Percentiles rank a stretch among this genome's conserved stretches.
These are phyloP conservation scores for Scotopteryx bipunctaria DNA, from an alignment of 2,888 invertebrate genomes.

Conservation along the genomic window DNA sequence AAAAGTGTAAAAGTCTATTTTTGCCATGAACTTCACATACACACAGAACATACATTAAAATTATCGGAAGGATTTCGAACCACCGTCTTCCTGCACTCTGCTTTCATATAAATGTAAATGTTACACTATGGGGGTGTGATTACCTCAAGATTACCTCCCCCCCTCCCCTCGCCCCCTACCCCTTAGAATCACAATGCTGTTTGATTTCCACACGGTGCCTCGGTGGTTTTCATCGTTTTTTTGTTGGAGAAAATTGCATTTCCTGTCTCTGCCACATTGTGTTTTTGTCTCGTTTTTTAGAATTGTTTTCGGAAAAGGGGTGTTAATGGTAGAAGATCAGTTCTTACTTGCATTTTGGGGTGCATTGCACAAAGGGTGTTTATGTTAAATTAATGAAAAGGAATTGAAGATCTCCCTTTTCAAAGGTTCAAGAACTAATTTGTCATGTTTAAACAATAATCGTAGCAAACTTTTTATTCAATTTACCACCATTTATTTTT, in stretches of 20 bases:
- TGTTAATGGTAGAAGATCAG: constrained; percentile 20
- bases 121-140: constrained; percentile 52
- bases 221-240: constrained; percentile 35
- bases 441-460: too few species aligned
- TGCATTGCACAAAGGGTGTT: constrained; percentile 1
- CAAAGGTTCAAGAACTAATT: too few species aligned
- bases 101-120: constrained; percentile 73
- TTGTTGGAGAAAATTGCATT: constrained; percentile 31
- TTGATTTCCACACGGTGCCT: constrained; percentile 42
- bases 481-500: too few species aligned
- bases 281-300: constrained; percentile 21
- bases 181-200: constrained; percentile 41
- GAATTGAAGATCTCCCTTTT: too few species aligned
- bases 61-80: constrained; percentile 13
- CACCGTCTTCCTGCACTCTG: constrained; percentile 26
- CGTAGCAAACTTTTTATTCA: too few species aligned
- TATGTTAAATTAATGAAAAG: too few species aligned
- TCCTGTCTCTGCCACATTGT: constrained; percentile 19
- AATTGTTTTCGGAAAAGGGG: constrained; percentile 18
- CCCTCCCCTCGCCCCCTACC: constrained; percentile 4
- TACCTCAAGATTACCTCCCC: constrained; percentile 40
- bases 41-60: constrained; percentile 11
- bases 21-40: not conserved
- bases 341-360: constrained; percentile 2
- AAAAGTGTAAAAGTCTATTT: too few species aligned